Base-by-base conservation (phyloP, 1,140 invertebrate species). In the Rhyacophila brunnea region DNA sequence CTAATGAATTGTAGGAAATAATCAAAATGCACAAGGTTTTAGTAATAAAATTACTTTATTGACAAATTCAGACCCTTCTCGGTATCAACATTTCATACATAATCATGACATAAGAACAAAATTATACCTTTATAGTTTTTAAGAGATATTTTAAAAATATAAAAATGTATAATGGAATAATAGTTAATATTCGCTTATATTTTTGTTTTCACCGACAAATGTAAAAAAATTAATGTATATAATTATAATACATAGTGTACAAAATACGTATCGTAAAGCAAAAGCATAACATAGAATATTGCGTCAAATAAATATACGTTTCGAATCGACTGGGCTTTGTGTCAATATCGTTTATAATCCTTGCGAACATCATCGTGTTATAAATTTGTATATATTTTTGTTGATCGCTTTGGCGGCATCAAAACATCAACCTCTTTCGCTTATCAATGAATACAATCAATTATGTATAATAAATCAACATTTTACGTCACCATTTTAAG, bases 91-190 rank as follows among this genome's bases (percentile, higher is more conserved):
- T 52, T 64, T 64, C 43, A 53, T 64, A 57, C 57, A 55, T 54
- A 52, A 52, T 57, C 60, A 64, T 64, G 62, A 59, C 60, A 63
- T 40, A 58, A 58, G 45, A 63, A 63, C 49, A 58, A 62, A 51
- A 48, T n/a, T 53, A 54, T 56, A 59, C 50, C 56, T 62, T 58
- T 58, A 58, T 46, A 51, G 17, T 32, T 28, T 46, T 18, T 58
- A 62, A 58, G 51, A 62, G 58, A 52, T 52, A 47, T 52, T n/a
- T n/a, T 55, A 45, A 55, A 57, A 47, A 42, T 62, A 52, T 57
- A 50, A 43, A 58, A 61, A 52, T 57, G 35, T 55, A 57, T 32
- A 35, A 42, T 47, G 40, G 56, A 59, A 59, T 51, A 63, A 55
- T 58, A 58, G 44, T 53, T 58, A 50, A 63, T 47, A 64, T 64